These are phyloP conservation scores for Alloplasta piceator DNA, from an alignment of 2,888 invertebrate species.

Conservation along the genomic window DNA sequence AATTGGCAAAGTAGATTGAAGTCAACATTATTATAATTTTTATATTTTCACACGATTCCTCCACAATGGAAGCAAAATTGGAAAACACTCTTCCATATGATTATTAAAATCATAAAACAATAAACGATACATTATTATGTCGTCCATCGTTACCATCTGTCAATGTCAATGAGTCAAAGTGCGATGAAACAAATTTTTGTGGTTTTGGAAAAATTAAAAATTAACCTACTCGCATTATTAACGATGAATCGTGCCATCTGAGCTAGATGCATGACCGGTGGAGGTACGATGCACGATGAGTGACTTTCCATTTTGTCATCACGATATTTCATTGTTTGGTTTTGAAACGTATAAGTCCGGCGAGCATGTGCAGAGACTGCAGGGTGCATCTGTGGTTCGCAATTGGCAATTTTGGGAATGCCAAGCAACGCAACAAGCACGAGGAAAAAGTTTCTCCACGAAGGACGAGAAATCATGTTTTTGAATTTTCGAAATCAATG, in stretches of 20 bases:
- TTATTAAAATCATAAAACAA: neutral
- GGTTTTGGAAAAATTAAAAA: neutral
- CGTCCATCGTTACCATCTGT: neutral
- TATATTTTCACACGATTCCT: too few relatives aligned
- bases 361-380: too few relatives aligned
- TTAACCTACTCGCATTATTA: constrained; percentile 87
- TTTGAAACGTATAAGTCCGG: too few relatives aligned
- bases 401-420: constrained; percentile 6
- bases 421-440: constrained; percentile 5
- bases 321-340: too few relatives aligned
- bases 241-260: constrained; percentile 90
- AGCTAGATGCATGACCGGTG: constrained; percentile 86
- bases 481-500: too few relatives aligned
- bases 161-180: neutral
- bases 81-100: too few relatives aligned
- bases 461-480: constrained; percentile 29
- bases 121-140: too few relatives aligned
- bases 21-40: too few relatives aligned
- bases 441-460: constrained; percentile 14
- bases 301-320: too few relatives aligned
- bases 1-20: too few relatives aligned
- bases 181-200: neutral
- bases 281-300: constrained; percentile 83
- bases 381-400: neutral
- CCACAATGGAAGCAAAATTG: too few relatives aligned